Evolutionary conservation across 1,140 invertebrate species (phyloP), one percentile per base, ranked within the genome.

Genomic region (Chironomus striatipennis): DNA sequence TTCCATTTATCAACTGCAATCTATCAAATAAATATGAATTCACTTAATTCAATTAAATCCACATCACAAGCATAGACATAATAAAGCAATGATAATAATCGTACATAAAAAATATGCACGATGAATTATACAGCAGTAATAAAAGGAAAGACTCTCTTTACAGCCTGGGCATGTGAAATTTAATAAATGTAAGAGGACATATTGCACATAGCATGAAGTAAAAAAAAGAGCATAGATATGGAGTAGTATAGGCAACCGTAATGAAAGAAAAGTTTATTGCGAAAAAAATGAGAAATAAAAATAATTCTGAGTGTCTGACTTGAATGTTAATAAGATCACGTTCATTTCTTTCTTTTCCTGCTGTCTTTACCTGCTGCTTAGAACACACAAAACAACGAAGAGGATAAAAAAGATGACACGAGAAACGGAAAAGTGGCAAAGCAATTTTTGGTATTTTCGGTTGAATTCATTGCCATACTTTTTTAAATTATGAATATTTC

Each of bases 261-360:
- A 70, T 70, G 65, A 70, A 70, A 70, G 65, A 70, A 34, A 70
- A 70, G 65, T 70, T 70, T 70, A 70, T 70, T 70, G 65, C 47
- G 65, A 70, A 21, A 70, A 70, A 70, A 70, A 70, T 70, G 65
- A 70, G 20, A 20, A 70, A 70, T 70, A 70, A 70, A 70, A 70
- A 70, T 70, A 70, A 70, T 70, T 70, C 18, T 20, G 18, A 18
- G 65, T 10, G 65, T 7, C 65, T 70, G 65, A 20, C 65, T 70
- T 70, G 65, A 70, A 70, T 70, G 15, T 17, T 70, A 70, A 70
- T 70, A 18, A 70, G 65, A 70, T 70, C 65, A 70, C 65, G 65
- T 70, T 18, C 15, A n/a, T 57, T 57, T 47, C 47, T 15, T n/a
- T 57, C 47, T 57, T n/a, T n/a, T 57, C 47, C 47, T 18, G n/a